These are phyloP conservation scores for Athalia circularis DNA, from an alignment of 2,888 invertebrate species.

Conservation along the genomic window DNA sequence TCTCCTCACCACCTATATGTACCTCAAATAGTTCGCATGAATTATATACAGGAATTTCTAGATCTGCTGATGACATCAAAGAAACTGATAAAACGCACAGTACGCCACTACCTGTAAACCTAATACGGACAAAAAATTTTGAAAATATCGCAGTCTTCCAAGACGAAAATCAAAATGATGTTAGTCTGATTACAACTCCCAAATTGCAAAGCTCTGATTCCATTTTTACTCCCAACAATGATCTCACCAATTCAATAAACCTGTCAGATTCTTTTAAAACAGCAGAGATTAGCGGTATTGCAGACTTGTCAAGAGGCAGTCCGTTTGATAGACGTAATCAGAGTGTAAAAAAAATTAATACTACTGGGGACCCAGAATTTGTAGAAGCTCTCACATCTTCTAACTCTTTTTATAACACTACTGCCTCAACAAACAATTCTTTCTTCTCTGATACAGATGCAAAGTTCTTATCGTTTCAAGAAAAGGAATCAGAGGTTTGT, in stretches of 20 bases:
- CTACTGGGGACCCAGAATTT: slow-evolving; percentile 6
- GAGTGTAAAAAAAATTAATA: not conserved
- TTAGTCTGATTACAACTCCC: slow-evolving; percentile 42
- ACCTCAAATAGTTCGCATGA: not conserved
- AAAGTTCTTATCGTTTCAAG: slow-evolving; percentile 10
- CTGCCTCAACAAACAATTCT: not conserved
- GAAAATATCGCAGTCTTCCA: slow-evolving; percentile 54
- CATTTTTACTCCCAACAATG: not conserved
- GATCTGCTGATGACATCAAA: slow-evolving; percentile 53
- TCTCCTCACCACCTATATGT: slow-evolving; percentile 30
- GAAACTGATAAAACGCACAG: slow-evolving; percentile 4
- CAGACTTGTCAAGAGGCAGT: slow-evolving; percentile 31
- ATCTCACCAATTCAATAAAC: slow-evolving; percentile 20
- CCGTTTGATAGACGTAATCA: slow-evolving; percentile 10
- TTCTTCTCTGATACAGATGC: slow-evolving; percentile 26
- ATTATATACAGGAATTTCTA: slow-evolving; percentile 49
- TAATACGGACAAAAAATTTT: slow-evolving; percentile 57
- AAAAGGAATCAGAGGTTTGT: not conserved
- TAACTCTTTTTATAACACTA: not conserved
- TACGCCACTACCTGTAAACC: slow-evolving; percentile 13
- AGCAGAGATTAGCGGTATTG: slow-evolving; percentile 36
- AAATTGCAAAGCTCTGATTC: slow-evolving; percentile 23
- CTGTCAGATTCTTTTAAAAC: slow-evolving; percentile 24
- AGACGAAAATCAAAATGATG: slow-evolving; percentile 60
- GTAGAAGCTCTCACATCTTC: not conserved